Base-by-base conservation (phyloP, 2,797 vertebrate species). In the Serranus cabrilla region DNA sequence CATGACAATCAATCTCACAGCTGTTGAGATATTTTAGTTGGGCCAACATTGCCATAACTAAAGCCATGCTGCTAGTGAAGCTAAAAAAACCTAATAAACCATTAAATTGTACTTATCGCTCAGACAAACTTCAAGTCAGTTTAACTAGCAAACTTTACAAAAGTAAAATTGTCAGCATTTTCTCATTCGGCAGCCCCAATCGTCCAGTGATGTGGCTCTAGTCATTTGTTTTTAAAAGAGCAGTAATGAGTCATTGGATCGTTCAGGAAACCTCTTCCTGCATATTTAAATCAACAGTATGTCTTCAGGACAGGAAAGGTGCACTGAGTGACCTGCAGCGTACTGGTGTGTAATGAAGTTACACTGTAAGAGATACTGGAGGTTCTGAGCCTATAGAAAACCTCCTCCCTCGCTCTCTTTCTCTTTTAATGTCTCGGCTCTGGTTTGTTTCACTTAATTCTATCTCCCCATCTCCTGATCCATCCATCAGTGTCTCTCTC, bases 371-470 rank as follows among this genome's bases (percentile, higher is more conserved):
- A 78, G 81, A 86, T 73, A 65, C 69, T 68, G 75, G 34, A 67
- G 58, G 31, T 62, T 67, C 47, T 54, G 40, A 74, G 79, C 68
- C 56, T 69, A 52, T 63, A 77, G 76, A 62, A 68, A 76, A 57
- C 2, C 65, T 75, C 51, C 59, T 58, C 43, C 56, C 47, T 46
- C 17, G 71, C 73, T 47, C 64, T 54, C 43, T 47, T 27, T 80
- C 81, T 83, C 79, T 73, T 76, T 77, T 80, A 87, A 87, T 76
- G 85, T 91, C 84, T 85, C 40, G 16, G 18, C 71, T 83, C 88
- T 90, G 90, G 88, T 88, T 89, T 87, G 84, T 90, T 85, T 90
- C 83, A 85, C 83, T 89, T 87, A 80, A 88, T 90, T 90, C 80
- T 88, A 83, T 91, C 89, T 91, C 70, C 78, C 39, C 83, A 80